Evolutionary conservation across 2,113 vertebrate species (phyloP), one percentile per base, ranked within the genome.

Genomic region (Orcinus orca): DNA sequence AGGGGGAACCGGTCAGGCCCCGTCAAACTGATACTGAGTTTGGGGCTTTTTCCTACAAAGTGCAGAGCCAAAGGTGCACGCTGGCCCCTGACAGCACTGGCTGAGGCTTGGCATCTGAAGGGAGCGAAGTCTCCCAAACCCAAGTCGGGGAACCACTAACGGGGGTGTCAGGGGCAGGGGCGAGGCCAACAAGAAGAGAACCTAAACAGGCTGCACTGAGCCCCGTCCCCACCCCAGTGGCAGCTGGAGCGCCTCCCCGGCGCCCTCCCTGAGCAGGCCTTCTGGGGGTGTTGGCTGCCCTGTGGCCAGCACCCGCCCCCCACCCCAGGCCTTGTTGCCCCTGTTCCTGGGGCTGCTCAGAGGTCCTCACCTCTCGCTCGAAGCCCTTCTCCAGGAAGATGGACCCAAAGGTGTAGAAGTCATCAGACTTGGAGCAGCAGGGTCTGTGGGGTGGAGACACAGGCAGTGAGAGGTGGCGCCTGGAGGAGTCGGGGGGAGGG

Each of bases 331-430:
- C 50, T 44, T 8, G 2, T 53, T 29, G 17, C 23, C 82, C 47
- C 15, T 0, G 0, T 3, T 26, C 33, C 63, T 41, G 4, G 20
- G 25, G 58, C 36, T 8, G 8, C 50, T 26, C 71, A 5, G 31
- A 50, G 33, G 1, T 63, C 94, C 99, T 97, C 87, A 99, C 99
- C 99, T 99, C 99, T 93, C 99, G 99, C 98, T 99, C 99, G 53
- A 99, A 98, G 63, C 98, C 98, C n/a, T 99, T 99, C 97, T 99
- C 99, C 80, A 99, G 99, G 98, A 99, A 99, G 98, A 99, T 99
- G 63, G 99, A 93, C n/a, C 99, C 99, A 29, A 99, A 98, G 87
- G 99, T 98, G 62, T 98, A 98, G 90, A 99, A 99, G 97, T 99
- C 99, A 41, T 99, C 99, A 0, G 99, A 99, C 70, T 98, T 99